Conservation (phyloP, 2,113 vertebrate genomes). For the Papio anubis region DNA sequence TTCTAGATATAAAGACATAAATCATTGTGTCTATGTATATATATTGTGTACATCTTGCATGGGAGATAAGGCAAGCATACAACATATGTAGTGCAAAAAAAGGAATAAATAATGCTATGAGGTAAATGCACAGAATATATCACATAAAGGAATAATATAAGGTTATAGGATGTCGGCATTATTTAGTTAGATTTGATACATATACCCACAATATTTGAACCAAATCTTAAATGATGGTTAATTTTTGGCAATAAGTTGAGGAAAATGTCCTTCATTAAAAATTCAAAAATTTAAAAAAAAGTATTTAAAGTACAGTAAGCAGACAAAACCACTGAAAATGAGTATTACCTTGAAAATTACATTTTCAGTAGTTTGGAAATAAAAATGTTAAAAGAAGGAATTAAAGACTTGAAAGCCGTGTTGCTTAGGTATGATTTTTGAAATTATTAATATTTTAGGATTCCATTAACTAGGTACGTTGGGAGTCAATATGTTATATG, state of each 20-base stretch:
- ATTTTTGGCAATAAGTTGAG: not conserved
- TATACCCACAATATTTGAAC: not conserved
- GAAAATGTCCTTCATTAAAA: not conserved
- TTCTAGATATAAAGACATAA: not conserved
- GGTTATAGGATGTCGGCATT: not conserved
- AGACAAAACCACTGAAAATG: not conserved
- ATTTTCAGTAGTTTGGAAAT: not conserved
- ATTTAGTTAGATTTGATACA: not conserved
- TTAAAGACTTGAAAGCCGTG: not conserved
- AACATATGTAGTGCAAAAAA: not conserved
- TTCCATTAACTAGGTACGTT: not conserved
- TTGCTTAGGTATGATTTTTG: not conserved
- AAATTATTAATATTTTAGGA: conserved; percentile 67
- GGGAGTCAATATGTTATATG: conserved; percentile 38
- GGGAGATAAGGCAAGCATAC: not conserved
- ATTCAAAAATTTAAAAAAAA: not conserved
- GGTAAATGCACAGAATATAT: not conserved
- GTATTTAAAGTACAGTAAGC: not conserved
- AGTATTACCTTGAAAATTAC: not conserved
- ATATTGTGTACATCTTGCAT: not conserved
- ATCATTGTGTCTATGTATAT: not conserved
- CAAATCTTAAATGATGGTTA: not conserved
- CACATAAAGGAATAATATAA: not conserved
- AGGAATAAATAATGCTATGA: not conserved
- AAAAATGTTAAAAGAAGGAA: not conserved